A percentile compares a stretch with the other conserved stretches of the same genome.
Conservation (phyloP, 2,113 vertebrate species). For the Lanius ludovicianus region DNA sequence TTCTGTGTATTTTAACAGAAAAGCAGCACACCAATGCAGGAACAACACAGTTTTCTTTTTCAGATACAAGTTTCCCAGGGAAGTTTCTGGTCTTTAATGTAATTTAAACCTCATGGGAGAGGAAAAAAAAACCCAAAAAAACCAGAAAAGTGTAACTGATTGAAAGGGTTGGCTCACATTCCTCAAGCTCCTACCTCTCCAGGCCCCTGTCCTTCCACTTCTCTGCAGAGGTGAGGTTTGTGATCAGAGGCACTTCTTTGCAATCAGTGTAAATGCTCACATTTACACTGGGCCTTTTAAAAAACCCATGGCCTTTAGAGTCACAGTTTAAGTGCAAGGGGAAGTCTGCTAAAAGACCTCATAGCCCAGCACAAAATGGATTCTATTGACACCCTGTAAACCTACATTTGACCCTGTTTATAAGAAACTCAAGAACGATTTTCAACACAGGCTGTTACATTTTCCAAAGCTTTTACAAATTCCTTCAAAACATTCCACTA, state of each 20-base stretch:
- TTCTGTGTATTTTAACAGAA: neutral
- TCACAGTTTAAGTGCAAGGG: neutral
- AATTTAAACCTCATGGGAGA: neutral
- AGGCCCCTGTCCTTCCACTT: neutral
- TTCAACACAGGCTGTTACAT: neutral
- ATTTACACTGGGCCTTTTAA: neutral
- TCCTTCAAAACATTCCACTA: neutral
- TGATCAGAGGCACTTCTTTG: neutral
- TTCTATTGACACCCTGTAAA: neutral
- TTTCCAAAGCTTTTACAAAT: constrained; percentile 1
- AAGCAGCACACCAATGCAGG: neutral
- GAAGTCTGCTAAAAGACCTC: neutral
- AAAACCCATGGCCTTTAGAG: neutral
- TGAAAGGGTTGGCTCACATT: neutral
- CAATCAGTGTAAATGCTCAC: neutral
- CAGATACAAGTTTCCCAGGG: neutral
- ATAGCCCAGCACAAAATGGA: neutral
- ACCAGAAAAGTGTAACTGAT: neutral
- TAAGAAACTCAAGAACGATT: neutral
- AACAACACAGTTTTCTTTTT: neutral
- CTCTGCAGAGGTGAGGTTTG: neutral
- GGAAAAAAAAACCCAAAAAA: rapidly evolving
- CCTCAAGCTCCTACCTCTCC: neutral
- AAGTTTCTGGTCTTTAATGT: neutral
- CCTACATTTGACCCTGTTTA: neutral